These are phyloP conservation scores for Actinostola sp. DNA, from an alignment of 92 coral and sea anemone species.

Conservation along the genomic window DNA sequence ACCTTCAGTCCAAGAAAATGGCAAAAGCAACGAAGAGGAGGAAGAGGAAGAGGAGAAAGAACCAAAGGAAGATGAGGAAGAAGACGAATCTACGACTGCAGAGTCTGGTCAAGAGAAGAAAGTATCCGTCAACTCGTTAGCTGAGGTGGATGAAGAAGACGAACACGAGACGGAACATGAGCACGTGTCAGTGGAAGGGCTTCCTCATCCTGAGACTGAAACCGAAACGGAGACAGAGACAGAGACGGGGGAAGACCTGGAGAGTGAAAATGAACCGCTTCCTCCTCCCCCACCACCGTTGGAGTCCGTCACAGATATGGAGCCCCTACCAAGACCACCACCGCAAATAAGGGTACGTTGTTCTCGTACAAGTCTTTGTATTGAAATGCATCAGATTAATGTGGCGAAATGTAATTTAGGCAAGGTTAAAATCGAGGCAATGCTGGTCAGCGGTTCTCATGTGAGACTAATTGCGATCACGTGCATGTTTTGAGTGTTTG, in stretches of 20 bases:
- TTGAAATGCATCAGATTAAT: background rate
- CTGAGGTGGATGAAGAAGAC: conserved; percentile 50
- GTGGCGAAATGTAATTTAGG: background rate
- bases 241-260: conserved; percentile 72
- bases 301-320: conserved; percentile 18
- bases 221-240: conserved; percentile 73
- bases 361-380: background rate
- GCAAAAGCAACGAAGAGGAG: conserved; percentile 56
- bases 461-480: too few relatives aligned
- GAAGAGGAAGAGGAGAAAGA: conserved; percentile 53
- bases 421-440: too few relatives aligned
- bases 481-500: too few relatives aligned
- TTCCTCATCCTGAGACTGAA: conserved; percentile 61
- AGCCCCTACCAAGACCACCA: conserved; percentile 25
- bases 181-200: conserved; percentile 39
- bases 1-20: conserved; percentile 38
- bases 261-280: conserved; percentile 68
- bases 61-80: conserved; percentile 35
- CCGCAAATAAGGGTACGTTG: conserved; percentile 27
- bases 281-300: conserved; percentile 66
- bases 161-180: conserved; percentile 40
- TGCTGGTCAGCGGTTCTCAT: too few relatives aligned
- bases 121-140: background rate
- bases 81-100: background rate
- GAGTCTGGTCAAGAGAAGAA: conserved; percentile 15